Conservation (phyloP, 2,113 vertebrate species). For the Psilopsiagon aurifrons region DNA sequence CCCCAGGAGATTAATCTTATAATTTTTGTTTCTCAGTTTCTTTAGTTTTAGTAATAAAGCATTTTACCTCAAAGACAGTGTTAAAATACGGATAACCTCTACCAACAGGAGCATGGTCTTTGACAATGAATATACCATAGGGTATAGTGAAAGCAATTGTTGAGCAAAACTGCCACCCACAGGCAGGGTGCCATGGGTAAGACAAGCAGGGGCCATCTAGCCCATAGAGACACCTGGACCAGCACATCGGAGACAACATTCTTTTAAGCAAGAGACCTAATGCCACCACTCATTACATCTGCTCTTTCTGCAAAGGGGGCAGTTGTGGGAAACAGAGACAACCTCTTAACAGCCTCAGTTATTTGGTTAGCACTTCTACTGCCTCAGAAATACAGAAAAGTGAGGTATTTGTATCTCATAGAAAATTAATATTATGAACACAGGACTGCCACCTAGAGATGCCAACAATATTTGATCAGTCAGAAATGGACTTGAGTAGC, state of each 20-base stretch:
- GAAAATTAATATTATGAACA: not conserved
- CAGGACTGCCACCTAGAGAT: not conserved
- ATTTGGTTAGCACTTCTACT: not conserved
- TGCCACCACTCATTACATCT: fast-evolving
- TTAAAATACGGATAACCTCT: not conserved
- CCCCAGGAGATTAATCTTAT: not conserved
- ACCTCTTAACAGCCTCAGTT: not conserved
- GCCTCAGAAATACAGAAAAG: not conserved
- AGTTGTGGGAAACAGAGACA: not conserved
- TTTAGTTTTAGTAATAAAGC: not conserved
- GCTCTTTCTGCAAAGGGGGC: not conserved
- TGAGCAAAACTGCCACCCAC: not conserved
- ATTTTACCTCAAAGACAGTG: not conserved
- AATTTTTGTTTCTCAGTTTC: not conserved
- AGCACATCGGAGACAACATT: fast-evolving
- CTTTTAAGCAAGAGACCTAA: not conserved
- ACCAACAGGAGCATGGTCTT: not conserved
- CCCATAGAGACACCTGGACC: not conserved
- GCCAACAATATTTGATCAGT: not conserved
- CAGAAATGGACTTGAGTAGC: not conserved
- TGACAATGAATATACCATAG: not conserved
- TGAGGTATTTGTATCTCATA: not conserved
- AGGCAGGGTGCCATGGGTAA: fast-evolving
- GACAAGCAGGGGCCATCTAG: not conserved
- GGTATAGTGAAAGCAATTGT: fast-evolving